Evolutionary conservation across 2,113 vertebrate species (phyloP), one percentile per base, ranked within the genome.

Genomic region (Melanerpes formicivorus): DNA sequence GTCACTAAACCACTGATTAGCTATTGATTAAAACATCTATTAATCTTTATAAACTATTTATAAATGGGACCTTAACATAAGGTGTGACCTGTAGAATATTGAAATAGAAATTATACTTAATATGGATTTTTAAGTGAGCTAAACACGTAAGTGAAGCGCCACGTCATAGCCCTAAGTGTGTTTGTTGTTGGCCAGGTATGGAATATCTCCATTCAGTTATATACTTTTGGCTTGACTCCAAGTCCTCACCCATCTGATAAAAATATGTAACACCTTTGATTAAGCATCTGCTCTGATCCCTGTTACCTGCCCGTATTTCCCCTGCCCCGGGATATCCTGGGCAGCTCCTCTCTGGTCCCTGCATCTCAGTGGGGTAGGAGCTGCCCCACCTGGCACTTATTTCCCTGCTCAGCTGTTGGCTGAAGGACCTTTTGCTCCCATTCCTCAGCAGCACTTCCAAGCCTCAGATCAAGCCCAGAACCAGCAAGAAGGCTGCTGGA

Each of bases 41-140:
- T 94, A 94, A 96, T 96, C 93, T 96, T 92, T 95, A 95, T 91
- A 65, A 94, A 96, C 62, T 92, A 95, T 94, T 95, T 95, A 96
- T 95, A 86, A 88, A 71, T 26, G 82, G 66, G 95, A 75, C 76
- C 46, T 81, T 82, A 88, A 75, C 66, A 27, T 42, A 50, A 85
- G 90, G n/a, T 11, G 73, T 95, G 94, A 94, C 87, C 95, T 93
- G 87, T 85, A 69, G 58, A 30, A 54, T 85, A 94, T 18, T 93
- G 87, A 94, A 93, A 91, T 90, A 90, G 90, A 70, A 93, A 90
- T 90, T 81, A 90, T 91, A 84, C 40, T 96, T 96, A 95, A 75
- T 55, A 91, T 87, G 65, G 76, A 86, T 95, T 93, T 90, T 89
- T 75, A 80, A 84, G 60, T 40, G 67, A 85, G 65, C 72, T 54